Evolutionary conservation across 2,113 vertebrate genomes (phyloP).

Genomic region (Galeopterus variegatus): DNA sequence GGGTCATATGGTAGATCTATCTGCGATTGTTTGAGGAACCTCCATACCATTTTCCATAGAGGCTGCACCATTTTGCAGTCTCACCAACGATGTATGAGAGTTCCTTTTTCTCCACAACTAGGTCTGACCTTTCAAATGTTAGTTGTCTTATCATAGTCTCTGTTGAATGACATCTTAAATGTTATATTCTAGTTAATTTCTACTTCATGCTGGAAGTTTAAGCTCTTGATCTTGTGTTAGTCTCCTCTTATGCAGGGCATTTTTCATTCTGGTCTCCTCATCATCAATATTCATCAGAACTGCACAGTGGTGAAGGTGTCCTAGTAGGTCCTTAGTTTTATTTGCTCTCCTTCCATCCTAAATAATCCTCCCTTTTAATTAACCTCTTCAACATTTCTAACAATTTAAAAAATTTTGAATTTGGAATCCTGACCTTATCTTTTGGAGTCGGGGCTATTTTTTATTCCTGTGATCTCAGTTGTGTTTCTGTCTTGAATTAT

Average conservation of each 20-base stretch:
- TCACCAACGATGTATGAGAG: too few relatives aligned
- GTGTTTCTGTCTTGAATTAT: slow-evolving; percentile 50
- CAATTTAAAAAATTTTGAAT: slow-evolving; percentile 27
- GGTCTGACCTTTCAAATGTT: slow-evolving; percentile 51
- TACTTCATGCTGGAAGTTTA: neutral
- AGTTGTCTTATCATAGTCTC: neutral
- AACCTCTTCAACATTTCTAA: neutral
- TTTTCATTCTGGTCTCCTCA: neutral
- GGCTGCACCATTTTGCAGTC: too few relatives aligned
- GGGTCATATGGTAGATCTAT: too few relatives aligned
- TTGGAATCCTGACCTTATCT: neutral
- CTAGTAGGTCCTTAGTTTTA: neutral
- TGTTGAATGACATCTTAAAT: slow-evolving; percentile 38
- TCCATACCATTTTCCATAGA: too few relatives aligned
- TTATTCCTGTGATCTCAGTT: slow-evolving; percentile 9
- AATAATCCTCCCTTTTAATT: neutral
- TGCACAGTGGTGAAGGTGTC: neutral
- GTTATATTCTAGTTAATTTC: slow-evolving; percentile 40
- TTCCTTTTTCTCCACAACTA: neutral
- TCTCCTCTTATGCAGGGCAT: neutral
- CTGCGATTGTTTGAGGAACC: too few relatives aligned
- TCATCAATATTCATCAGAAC: neutral
- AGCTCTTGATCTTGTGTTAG: slow-evolving; percentile 30
- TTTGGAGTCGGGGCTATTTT: neutral
- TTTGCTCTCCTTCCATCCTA: slow-evolving; percentile 4